Conservation (phyloP, 2,888 invertebrate genomes). For the Clostera curtula region DNA sequence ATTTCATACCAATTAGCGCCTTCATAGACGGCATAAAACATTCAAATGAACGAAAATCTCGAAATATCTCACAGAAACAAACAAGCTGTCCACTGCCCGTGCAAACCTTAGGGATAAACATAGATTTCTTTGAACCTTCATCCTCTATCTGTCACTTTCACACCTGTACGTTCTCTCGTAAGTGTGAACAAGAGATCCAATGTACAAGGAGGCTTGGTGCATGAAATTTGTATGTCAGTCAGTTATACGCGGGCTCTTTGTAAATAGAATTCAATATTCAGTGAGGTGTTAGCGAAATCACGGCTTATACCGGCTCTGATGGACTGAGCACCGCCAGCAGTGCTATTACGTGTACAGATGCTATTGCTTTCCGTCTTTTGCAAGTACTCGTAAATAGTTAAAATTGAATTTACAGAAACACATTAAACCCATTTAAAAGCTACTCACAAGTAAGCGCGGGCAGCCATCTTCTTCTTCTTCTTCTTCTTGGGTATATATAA, state of each 20-base stretch:
- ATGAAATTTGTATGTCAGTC: constrained; percentile 54
- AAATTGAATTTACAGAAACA: too few species aligned
- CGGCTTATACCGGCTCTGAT: constrained; percentile 42
- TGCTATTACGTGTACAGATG: constrained; percentile 25
- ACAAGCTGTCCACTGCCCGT: constrained; percentile 39
- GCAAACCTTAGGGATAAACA: constrained; percentile 27
- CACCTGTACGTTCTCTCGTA: constrained; percentile 7
- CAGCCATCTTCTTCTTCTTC: too few species aligned
- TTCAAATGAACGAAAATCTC: constrained; percentile 22
- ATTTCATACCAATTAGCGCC: constrained; percentile 19
- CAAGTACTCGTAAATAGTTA: too few species aligned
- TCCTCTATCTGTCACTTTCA: constrained; percentile 25
- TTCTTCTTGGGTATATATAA: too few species aligned
- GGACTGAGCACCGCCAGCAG: constrained; percentile 28
- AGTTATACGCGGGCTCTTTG: constrained; percentile 50
- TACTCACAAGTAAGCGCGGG: too few species aligned
- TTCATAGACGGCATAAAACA: constrained; percentile 14
- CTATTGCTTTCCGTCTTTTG: background rate
- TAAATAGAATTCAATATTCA: constrained; percentile 71
- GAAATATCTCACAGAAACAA: constrained; percentile 30
- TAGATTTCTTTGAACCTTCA: constrained; percentile 44
- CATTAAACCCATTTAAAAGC: too few species aligned
- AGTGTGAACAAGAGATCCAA: constrained; percentile 5
- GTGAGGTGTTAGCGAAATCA: constrained; percentile 60
- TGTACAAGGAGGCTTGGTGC: constrained; percentile 14